Evolutionary conservation across 1,140 invertebrate species (phyloP).

Genomic region (Papilio glaucus): DNA sequence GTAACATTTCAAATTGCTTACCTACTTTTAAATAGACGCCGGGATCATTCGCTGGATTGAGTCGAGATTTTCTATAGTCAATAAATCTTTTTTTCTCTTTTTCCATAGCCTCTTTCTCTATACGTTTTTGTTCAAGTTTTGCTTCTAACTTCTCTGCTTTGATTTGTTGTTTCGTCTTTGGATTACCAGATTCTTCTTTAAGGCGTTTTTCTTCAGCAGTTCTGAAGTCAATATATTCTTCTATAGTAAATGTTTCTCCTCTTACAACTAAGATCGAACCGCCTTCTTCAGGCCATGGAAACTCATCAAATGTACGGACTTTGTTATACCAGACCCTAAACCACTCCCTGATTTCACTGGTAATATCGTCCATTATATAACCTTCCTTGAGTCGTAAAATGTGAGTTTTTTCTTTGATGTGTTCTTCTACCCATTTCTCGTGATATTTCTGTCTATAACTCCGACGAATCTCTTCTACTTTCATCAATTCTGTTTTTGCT

Average conservation of each 20-base stretch:
- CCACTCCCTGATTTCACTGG: conserved; percentile 88
- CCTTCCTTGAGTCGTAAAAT: conserved; percentile 84
- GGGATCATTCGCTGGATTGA: conserved; percentile 75
- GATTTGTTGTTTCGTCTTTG: conserved; percentile 73
- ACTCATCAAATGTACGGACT: conserved; percentile 72
- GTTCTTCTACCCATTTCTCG: conserved; percentile 81
- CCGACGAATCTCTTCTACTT: conserved; percentile 81
- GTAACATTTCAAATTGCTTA: conserved; percentile 49
- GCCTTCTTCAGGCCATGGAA: conserved; percentile 73
- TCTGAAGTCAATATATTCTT: conserved; percentile 72
- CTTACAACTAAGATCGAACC: conserved; percentile 73
- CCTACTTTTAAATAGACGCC: conserved; percentile 65
- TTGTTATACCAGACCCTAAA: conserved; percentile 84
- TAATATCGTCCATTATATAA: conserved; percentile 87
- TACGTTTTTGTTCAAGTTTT: conserved; percentile 62
- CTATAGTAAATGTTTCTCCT: conserved; percentile 73
- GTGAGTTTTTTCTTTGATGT: conserved; percentile 83
- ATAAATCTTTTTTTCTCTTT: conserved; percentile 64
- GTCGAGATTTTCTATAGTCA: conserved; percentile 70
- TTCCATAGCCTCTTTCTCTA: conserved; percentile 62
- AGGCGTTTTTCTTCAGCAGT: conserved; percentile 66
- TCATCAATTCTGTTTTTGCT: conserved; percentile 77
- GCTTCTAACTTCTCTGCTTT: conserved; percentile 71
- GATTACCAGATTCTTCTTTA: conserved; percentile 61
- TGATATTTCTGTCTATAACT: conserved; percentile 80